Percentiles rank a stretch among this genome's conserved stretches.
These are phyloP conservation scores for Anseranas semipalmata DNA, from an alignment of 2,113 vertebrate genomes.

Conservation along the genomic window DNA sequence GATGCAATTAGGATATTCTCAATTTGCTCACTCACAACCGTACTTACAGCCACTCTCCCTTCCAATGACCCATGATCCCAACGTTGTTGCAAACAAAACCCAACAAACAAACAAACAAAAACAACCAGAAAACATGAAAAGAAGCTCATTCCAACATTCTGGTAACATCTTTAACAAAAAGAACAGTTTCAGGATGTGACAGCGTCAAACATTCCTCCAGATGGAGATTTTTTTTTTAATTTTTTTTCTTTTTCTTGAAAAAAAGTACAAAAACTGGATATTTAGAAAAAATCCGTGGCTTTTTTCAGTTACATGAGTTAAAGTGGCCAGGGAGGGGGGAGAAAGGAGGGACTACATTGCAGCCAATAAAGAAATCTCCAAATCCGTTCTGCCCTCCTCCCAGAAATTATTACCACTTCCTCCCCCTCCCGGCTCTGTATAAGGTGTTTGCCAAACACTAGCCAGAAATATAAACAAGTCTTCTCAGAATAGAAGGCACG, in stretches of 20 bases:
- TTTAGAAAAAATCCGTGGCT: slow-evolving; percentile 71
- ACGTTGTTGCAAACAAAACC: slow-evolving; percentile 62
- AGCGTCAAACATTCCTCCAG: slow-evolving; percentile 69
- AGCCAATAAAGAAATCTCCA: slow-evolving; percentile 61
- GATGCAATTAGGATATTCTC: slow-evolving; percentile 75
- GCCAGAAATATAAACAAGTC: slow-evolving; percentile 80
- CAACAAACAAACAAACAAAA: slow-evolving; percentile 51
- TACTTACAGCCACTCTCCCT: slow-evolving; percentile 32
- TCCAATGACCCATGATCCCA: slow-evolving; percentile 64
- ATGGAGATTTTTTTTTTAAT: background rate
- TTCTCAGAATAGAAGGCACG: slow-evolving; percentile 77
- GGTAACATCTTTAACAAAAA: slow-evolving; percentile 61
- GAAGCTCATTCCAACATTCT: slow-evolving; percentile 69
- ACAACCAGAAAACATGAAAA: slow-evolving; percentile 62
- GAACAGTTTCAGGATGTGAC: slow-evolving; percentile 65
- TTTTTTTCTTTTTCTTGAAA: slow-evolving; percentile 60
- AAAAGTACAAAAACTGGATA: slow-evolving; percentile 71
- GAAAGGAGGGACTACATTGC: slow-evolving; percentile 72
- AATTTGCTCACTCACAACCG: slow-evolving; percentile 40
- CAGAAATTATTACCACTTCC: slow-evolving; percentile 69
- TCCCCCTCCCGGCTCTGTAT: slow-evolving; percentile 51
- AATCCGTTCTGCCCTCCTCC: slow-evolving; percentile 70
- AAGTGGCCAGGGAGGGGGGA: slow-evolving; percentile 67
- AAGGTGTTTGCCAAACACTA: slow-evolving; percentile 63
- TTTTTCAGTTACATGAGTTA: slow-evolving; percentile 59